Percentiles rank a stretch among this genome's conserved stretches.
phyloP scores from a whole-genome alignment of 2,888 invertebrate species.

The Agrenia bidenticulata region DNA sequence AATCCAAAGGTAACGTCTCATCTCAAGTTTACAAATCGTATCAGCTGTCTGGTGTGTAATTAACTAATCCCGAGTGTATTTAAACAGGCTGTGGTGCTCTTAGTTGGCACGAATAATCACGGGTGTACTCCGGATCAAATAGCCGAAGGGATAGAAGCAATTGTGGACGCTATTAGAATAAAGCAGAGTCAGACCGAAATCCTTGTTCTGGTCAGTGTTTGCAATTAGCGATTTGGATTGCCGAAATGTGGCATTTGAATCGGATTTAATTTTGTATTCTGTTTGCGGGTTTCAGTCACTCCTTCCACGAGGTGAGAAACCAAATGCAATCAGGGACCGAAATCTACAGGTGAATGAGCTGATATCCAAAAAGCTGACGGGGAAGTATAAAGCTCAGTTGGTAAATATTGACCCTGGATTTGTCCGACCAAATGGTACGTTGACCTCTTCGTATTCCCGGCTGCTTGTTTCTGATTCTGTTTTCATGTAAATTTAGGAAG shows the following conservation, averaged over 20 bases:
- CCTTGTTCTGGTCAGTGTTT: slow-evolving; percentile 74
- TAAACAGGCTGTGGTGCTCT: slow-evolving; percentile 64
- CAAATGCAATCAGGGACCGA: slow-evolving; percentile 77
- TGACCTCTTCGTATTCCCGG: background rate
- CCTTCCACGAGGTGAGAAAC: slow-evolving; percentile 82
- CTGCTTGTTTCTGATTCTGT: background rate
- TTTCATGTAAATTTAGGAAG: slow-evolving; percentile 58
- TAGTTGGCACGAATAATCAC: slow-evolving; percentile 87
- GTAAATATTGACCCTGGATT: slow-evolving; percentile 77
- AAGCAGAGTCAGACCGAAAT: slow-evolving; percentile 79
- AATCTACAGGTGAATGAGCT: slow-evolving; percentile 73
- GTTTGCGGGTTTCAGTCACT: slow-evolving; percentile 70
- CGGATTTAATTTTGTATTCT: background rate
- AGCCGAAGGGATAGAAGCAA: slow-evolving; percentile 75
- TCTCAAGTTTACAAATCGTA: too few relatives aligned
- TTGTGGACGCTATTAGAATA: slow-evolving; percentile 71
- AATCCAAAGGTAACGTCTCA: slow-evolving; percentile 88
- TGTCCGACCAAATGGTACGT: slow-evolving; percentile 67
- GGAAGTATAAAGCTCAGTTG: slow-evolving; percentile 67
- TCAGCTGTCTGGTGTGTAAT: background rate
- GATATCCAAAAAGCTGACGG: slow-evolving; percentile 66
- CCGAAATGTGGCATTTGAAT: background rate
- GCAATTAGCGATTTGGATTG: slow-evolving; percentile 26
- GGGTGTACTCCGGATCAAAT: slow-evolving; percentile 77
- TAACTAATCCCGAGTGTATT: background rate